A percentile compares a stretch with the other conserved stretches of the same genome.
phyloP scores from a whole-genome alignment of 2,888 invertebrate species.

The Plagiodera versicolora region DNA sequence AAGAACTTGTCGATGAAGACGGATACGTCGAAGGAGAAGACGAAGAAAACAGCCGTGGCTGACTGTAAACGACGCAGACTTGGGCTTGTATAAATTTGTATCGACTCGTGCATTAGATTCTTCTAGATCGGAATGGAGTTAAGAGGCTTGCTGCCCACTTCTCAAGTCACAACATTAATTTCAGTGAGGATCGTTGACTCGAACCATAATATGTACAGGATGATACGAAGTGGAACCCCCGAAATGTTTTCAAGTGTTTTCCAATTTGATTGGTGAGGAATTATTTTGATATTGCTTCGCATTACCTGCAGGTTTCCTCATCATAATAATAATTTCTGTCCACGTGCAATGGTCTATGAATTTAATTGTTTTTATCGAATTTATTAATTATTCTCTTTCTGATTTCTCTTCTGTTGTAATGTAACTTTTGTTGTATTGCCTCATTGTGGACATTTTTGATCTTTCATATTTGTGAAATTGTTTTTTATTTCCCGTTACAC shows the following conservation, averaged over 20 bases:
- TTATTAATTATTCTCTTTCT: too few species aligned
- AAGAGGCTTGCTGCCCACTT: background rate
- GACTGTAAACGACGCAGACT: background rate
- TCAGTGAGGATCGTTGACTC: constrained; percentile 2
- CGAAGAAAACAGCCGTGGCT: background rate
- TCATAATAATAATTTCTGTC: too few species aligned
- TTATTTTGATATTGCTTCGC: too few species aligned
- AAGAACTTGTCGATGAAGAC: constrained; percentile 15
- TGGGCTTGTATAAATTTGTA: constrained; percentile 3
- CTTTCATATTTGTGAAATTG: too few species aligned
- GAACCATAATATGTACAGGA: constrained; percentile 2
- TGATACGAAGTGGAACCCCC: background rate
- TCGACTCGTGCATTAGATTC: background rate
- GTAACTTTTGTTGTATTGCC: too few species aligned
- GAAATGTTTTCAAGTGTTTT: too few species aligned
- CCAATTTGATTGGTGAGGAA: too few species aligned
- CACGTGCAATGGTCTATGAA: too few species aligned
- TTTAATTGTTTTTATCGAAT: too few species aligned
- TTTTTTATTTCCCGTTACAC: background rate
- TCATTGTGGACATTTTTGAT: too few species aligned
- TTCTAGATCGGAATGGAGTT: background rate
- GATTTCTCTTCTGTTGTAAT: too few species aligned
- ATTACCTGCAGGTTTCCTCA: too few species aligned
- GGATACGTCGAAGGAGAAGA: background rate
- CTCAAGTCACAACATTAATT: constrained; percentile 9